Conservation (phyloP, 2,113 vertebrate genomes). For the Hippopotamus amphibius region DNA sequence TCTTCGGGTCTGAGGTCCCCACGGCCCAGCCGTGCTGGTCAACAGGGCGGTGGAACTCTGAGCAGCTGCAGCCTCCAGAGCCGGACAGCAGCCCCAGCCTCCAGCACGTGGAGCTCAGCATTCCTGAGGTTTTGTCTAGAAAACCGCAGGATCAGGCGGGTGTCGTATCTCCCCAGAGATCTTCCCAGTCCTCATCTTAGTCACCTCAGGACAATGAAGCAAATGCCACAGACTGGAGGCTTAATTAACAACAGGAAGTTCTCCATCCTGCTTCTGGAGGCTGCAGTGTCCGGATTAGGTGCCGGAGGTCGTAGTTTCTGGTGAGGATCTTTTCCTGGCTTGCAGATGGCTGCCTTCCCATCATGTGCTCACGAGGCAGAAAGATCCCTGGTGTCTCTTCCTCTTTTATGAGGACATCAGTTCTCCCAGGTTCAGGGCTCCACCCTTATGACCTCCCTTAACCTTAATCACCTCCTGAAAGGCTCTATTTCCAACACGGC, state of each 20-base stretch:
- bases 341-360: background rate
- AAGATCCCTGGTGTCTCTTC: background rate
- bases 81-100: background rate
- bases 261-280: background rate
- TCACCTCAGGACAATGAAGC: background rate
- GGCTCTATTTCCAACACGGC: background rate
- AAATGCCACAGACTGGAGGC: background rate
- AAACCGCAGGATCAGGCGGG: background rate
- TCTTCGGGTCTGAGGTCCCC: background rate
- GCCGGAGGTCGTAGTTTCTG: background rate
- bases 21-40: no score
- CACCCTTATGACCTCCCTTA: background rate
- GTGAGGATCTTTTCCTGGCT: background rate
- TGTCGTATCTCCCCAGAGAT: background rate
- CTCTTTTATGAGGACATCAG: background rate
- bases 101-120: background rate
- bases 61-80: no score
- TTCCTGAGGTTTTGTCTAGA: background rate
- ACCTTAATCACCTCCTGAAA: background rate
- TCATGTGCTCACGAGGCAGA: no score
- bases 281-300: background rate
- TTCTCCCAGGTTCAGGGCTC: background rate
- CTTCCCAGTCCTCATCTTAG: background rate
- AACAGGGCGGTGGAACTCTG: background rate
- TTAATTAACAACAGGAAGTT: background rate